Percentiles rank a stretch among this genome's conserved stretches.
Conservation (phyloP, 2,888 invertebrate genomes). For the Philaethria dido region DNA sequence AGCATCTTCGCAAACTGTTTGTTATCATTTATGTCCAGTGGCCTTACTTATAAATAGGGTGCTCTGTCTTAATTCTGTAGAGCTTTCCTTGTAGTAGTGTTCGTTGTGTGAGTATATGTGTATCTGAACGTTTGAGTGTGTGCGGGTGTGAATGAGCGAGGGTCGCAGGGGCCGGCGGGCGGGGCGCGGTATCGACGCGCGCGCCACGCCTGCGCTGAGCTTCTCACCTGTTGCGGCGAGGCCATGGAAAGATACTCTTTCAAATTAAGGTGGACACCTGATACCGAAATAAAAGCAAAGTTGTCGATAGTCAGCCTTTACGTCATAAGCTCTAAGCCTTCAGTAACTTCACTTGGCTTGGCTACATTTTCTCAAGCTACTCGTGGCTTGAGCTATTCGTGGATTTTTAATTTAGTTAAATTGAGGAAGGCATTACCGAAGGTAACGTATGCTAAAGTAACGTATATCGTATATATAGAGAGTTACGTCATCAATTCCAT, state of each 20-base stretch:
- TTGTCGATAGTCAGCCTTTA: conserved; percentile 38
- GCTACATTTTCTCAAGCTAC: background rate
- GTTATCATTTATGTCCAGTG: conserved; percentile 27
- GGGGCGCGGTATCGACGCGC: conserved; percentile 76
- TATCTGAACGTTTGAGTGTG: conserved; percentile 55
- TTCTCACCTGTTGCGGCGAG: conserved; percentile 80
- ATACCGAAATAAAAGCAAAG: conserved; percentile 67
- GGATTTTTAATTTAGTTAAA: background rate
- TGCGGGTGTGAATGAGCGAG: conserved; percentile 76
- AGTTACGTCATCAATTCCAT: background rate
- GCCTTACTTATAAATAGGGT: conserved; percentile 41
- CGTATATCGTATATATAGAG: background rate
- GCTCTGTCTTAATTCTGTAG: conserved; percentile 15
- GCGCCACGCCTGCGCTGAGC: conserved; percentile 74
- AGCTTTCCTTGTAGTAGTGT: conserved; percentile 35
- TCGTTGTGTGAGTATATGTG: conserved; percentile 38
- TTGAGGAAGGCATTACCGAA: background rate
- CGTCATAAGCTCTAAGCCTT: conserved; percentile 22
- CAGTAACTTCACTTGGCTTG: background rate
- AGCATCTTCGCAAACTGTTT: conserved; percentile 8
- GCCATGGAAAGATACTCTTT: conserved; percentile 81
- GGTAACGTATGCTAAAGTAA: background rate
- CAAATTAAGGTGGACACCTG: conserved; percentile 79
- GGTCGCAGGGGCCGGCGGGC: conserved; percentile 53
- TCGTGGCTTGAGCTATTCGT: background rate